Percentiles rank a stretch among this genome's conserved stretches.
Evolutionary conservation across 2,113 vertebrate species (phyloP).

Genomic region (Mesocricetus auratus): DNA sequence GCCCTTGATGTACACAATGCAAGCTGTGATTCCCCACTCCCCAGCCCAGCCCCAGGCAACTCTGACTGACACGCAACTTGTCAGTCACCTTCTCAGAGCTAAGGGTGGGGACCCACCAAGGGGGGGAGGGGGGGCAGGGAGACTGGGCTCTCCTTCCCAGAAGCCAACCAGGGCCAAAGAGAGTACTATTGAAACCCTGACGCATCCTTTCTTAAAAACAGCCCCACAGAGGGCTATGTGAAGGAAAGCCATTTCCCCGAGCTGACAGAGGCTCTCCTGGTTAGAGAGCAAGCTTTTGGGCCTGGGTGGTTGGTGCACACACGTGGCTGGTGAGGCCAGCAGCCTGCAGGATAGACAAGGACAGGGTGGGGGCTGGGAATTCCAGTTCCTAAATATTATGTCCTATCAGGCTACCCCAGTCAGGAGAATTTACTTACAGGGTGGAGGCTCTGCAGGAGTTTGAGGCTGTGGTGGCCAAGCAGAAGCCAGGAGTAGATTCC

Average conservation of each 20-base stretch:
- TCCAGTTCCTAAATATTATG: neutral
- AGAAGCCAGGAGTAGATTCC: neutral
- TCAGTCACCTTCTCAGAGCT: constrained; percentile 81
- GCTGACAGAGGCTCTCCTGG: neutral
- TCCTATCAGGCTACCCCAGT: neutral
- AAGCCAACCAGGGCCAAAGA: constrained; percentile 64
- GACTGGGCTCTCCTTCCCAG: neutral
- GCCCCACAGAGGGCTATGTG: neutral
- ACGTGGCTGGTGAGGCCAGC: fast-evolving
- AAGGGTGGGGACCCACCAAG: neutral
- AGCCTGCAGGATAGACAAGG: neutral
- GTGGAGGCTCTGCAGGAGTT: fast-evolving
- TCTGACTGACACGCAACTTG: constrained; percentile 89
- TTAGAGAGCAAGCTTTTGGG: fast-evolving
- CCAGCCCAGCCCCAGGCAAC: constrained; percentile 85
- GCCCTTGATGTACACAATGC: constrained; percentile 71
- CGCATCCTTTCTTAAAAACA: constrained; percentile 33
- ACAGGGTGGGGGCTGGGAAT: neutral
- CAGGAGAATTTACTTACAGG: fast-evolving
- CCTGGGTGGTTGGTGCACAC: fast-evolving
- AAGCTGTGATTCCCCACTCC: constrained; percentile 85
- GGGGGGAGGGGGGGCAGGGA: neutral
- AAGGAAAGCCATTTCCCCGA: neutral
- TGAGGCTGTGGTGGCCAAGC: too few species aligned
- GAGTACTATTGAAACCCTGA: constrained; percentile 22